Percentiles rank a stretch among this genome's conserved stretches.
These are phyloP conservation scores for Vidua macroura DNA, from an alignment of 2,113 vertebrate genomes.

Conservation along the genomic window DNA sequence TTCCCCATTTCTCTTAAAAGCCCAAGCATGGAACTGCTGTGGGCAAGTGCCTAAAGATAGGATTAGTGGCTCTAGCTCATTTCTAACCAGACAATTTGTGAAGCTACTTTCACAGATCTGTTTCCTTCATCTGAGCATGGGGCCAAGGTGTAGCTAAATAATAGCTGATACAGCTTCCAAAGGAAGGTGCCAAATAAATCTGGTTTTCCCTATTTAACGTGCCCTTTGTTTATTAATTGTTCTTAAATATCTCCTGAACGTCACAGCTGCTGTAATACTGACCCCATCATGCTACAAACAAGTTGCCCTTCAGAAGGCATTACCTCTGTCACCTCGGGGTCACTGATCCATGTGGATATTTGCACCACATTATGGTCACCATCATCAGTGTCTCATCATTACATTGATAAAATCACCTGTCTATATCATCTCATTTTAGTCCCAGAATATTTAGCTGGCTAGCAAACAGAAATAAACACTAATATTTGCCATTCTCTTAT, in stretches of 20 bases:
- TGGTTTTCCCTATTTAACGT: not conserved
- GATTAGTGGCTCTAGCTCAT: not conserved
- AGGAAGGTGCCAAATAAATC: not conserved
- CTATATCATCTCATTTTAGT: not conserved
- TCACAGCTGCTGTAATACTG: not conserved
- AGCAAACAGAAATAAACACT: not conserved
- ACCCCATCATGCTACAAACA: not conserved
- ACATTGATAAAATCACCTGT: not conserved
- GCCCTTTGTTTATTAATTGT: not conserved
- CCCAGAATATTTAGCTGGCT: not conserved
- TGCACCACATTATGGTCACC: not conserved
- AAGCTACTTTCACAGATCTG: not conserved
- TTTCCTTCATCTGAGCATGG: not conserved
- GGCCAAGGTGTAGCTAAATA: not conserved
- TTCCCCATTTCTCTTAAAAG: not conserved
- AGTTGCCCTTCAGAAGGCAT: not conserved
- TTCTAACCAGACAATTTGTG: not conserved
- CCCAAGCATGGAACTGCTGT: not conserved
- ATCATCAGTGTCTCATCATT: not conserved
- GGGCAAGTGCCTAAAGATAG: not conserved
- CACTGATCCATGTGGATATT: not conserved
- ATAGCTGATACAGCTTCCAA: not conserved
- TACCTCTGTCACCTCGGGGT: not conserved
- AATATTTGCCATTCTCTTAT: not conserved
- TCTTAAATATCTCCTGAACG: not conserved